phyloP scores from a whole-genome alignment of 2,888 invertebrate species.

The Hirudinaria manillensis region DNA sequence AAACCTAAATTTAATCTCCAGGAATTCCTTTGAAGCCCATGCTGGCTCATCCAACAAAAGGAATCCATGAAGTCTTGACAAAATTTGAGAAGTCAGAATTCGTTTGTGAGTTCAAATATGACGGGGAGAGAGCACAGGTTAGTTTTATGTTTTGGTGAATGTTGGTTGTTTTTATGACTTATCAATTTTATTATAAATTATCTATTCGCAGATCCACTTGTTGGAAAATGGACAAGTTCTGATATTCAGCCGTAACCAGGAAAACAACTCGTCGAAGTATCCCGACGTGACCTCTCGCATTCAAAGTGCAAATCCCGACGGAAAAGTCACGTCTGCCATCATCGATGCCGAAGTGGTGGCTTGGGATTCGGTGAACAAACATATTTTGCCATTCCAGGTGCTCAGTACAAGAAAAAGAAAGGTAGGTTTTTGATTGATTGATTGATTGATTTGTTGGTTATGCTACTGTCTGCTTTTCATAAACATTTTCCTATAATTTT shows the following conservation, averaged over 20 bases:
- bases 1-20: constrained; percentile 35
- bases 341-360: constrained; percentile 93
- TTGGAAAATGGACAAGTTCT: constrained; percentile 66
- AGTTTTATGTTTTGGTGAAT: background rate
- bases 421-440: constrained; percentile 55
- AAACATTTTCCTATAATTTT: no score
- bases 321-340: constrained; percentile 71
- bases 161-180: background rate
- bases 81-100: constrained; percentile 75
- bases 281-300: constrained; percentile 81
- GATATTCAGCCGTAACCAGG: constrained; percentile 91
- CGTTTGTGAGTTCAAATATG: constrained; percentile 98
- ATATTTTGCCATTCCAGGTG: constrained; percentile 91
- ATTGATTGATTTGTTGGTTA: background rate
- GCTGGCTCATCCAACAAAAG: constrained; percentile 95
- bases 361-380: constrained; percentile 78
- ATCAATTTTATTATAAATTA: background rate
- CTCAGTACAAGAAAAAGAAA: constrained; percentile 90
- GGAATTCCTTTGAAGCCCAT: constrained; percentile 89
- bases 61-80: constrained; percentile 78
- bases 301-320: constrained; percentile 41
- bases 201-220: constrained; percentile 65
- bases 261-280: constrained; percentile 86
- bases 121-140: constrained; percentile 94
- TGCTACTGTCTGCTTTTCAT: no score